Base-by-base conservation (phyloP, 2,888 invertebrate species). In the Lithophane ornitopus region DNA sequence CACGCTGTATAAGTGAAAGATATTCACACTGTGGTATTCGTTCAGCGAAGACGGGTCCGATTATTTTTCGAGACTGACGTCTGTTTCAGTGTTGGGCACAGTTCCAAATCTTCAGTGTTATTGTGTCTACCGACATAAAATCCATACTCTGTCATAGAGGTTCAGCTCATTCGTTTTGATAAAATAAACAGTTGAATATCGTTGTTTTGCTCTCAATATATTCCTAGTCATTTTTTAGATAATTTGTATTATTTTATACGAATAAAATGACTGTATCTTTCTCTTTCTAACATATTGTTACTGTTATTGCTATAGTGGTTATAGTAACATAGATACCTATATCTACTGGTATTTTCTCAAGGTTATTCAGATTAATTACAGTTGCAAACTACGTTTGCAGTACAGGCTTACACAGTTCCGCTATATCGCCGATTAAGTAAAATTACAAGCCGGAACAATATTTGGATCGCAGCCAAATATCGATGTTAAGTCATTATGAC, bases 381-480 rank as follows among this genome's bases (percentile, higher is more conserved):
- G 46, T 61, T 9, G 34, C 54, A 41, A 61, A 46, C 3, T 41
- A 22, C 16, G 65, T n/a, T 78, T 46, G 16, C 7, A 0, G 8
- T 67, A 28, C 8, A 26, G 0, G 46, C 28, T 16, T 3, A 28
- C 22, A 49, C 39, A 49, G 28, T 78, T 61, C 28, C 12, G 49
- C 56, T 66, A 14, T 65, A n/a, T 8, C 28, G 39, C 62, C 22
- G 49, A 67, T 58, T 63, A 16, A 28, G 22, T 28, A 52, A 72
- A 28, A 44, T 22, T n/a, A 49, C 59, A 59, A 71, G 39, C 70
- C 68, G 58, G 69, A 84, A 70, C 69, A 65, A 74, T 61, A 66
- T 85, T 82, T 82, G 85, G 74, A 61, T 73, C 52, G 52, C 4
- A 19, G 76, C 83, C 85, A 80, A 82, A 80, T 73, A 75, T 70